Conservation (phyloP, 2,888 invertebrate species). For the Thysanoteuthis rhombus region DNA sequence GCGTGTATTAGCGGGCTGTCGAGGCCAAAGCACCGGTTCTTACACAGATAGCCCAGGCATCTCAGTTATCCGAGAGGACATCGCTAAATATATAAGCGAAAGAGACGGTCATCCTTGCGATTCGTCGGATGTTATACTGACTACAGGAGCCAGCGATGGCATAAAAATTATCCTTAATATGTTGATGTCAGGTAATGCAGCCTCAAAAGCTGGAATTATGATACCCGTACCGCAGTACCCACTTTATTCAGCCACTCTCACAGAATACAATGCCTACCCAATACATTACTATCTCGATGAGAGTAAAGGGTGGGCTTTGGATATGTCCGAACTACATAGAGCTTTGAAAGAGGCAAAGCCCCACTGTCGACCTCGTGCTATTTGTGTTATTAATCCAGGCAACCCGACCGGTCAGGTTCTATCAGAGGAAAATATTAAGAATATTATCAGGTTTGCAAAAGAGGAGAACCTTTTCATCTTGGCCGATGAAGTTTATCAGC, state of each 20-base stretch:
- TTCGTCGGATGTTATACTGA: conserved; percentile 83
- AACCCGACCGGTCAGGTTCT: conserved; percentile 94
- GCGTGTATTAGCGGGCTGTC: conserved; percentile 76
- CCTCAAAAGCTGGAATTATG: conserved; percentile 83
- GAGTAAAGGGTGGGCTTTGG: conserved; percentile 84
- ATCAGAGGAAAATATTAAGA: conserved; percentile 86
- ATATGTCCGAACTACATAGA: conserved; percentile 82
- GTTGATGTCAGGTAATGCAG: conserved; percentile 51
- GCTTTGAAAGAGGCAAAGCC: conserved; percentile 75
- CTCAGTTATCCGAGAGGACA: conserved; percentile 86
- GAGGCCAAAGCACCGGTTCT: conserved; percentile 79
- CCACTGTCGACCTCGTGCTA: conserved; percentile 79
- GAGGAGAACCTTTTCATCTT: conserved; percentile 82
- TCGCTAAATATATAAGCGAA: conserved; percentile 83
- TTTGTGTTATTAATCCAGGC: conserved; percentile 97
- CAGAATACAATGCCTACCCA: conserved; percentile 84
- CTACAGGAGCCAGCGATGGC: conserved; percentile 90
- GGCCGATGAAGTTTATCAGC: conserved; percentile 82
- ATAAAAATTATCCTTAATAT: conserved; percentile 87
- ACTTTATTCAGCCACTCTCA: conserved; percentile 91
- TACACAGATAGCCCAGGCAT: conserved; percentile 83
- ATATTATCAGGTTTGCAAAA: conserved; percentile 90
- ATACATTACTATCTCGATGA: conserved; percentile 82
- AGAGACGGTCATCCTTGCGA: conserved; percentile 80
- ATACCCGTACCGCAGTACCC: conserved; percentile 99